These are phyloP conservation scores for Nudaria mundana DNA, from an alignment of 2,888 invertebrate genomes.

Conservation along the genomic window DNA sequence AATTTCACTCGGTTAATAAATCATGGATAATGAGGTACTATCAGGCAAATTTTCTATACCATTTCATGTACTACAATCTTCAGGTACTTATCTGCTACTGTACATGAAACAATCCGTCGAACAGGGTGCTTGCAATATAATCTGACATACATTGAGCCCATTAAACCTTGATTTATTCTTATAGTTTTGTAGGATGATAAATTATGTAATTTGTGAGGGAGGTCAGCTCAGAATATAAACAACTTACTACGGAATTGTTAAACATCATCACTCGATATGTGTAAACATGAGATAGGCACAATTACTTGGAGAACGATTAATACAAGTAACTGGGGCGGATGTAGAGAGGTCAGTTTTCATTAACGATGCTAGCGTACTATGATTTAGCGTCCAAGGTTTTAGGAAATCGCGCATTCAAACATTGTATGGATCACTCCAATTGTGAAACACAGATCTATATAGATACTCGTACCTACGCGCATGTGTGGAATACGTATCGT, in stretches of 20 bases:
- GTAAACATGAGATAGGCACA: conserved; percentile 12
- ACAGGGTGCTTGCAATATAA: too few species aligned
- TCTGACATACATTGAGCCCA: too few species aligned
- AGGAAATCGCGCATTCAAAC: conserved; percentile 42
- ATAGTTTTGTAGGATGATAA: too few species aligned
- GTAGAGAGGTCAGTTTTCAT: conserved; percentile 71
- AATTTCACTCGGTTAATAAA: too few species aligned
- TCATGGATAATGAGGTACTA: too few species aligned
- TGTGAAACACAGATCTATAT: conserved; percentile 22
- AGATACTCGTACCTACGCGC: conserved; percentile 8
- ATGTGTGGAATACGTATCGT: not conserved
- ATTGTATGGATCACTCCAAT: conserved; percentile 29
- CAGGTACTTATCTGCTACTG: too few species aligned
- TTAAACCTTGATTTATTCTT: too few species aligned
- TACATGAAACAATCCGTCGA: too few species aligned
- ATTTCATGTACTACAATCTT: too few species aligned
- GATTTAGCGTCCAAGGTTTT: conserved; percentile 63
- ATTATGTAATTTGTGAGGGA: too few species aligned
- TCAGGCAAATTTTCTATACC: too few species aligned
- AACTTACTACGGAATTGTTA: not conserved
- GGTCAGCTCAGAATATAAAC: too few species aligned
- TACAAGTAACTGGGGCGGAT: conserved; percentile 70
- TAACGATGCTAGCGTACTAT: conserved; percentile 63
- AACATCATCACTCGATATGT: conserved; percentile 1
- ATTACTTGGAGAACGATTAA: conserved; percentile 41